phyloP scores from a whole-genome alignment of 2,113 vertebrate genomes.

The Hemiscyllium ocellatum region DNA sequence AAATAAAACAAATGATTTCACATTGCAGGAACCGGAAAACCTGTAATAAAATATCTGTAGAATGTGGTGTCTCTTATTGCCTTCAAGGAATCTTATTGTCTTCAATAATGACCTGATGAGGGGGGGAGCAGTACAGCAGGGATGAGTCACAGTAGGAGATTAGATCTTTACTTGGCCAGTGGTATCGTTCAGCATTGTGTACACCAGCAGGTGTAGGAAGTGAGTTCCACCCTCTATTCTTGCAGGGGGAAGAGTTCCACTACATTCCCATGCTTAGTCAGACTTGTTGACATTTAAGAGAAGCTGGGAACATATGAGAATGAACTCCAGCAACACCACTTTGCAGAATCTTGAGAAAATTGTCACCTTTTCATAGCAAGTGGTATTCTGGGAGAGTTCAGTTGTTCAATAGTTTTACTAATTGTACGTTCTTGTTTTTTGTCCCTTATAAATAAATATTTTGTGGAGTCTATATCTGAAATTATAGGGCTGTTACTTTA shows the following conservation, averaged over 20 bases:
- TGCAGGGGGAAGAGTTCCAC: neutral
- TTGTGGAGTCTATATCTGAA: no score
- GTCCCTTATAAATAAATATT: neutral
- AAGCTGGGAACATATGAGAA: neutral
- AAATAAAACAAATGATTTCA: conserved; percentile 25
- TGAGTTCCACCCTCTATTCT: conserved; percentile 22
- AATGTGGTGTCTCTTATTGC: neutral
- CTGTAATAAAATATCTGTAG: neutral
- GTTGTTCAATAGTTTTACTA: neutral
- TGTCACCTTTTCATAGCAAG: neutral
- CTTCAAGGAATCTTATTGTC: conserved; percentile 23
- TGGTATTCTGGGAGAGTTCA: neutral
- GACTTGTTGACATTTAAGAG: neutral
- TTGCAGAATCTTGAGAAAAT: neutral
- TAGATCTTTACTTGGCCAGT: neutral
- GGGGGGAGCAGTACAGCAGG: neutral
- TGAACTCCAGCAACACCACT: neutral
- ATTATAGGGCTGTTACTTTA: neutral
- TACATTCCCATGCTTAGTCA: neutral
- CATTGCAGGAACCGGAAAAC: neutral
- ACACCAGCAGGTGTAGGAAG: conserved; percentile 31
- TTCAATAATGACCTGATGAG: conserved; percentile 28
- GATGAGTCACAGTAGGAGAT: conserved; percentile 2
- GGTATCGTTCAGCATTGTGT: conserved; percentile 8
- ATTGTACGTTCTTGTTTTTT: neutral